Evolutionary conservation across 2,797 vertebrate species (phyloP).

Genomic region (Crocodylus rhombifer): DNA sequence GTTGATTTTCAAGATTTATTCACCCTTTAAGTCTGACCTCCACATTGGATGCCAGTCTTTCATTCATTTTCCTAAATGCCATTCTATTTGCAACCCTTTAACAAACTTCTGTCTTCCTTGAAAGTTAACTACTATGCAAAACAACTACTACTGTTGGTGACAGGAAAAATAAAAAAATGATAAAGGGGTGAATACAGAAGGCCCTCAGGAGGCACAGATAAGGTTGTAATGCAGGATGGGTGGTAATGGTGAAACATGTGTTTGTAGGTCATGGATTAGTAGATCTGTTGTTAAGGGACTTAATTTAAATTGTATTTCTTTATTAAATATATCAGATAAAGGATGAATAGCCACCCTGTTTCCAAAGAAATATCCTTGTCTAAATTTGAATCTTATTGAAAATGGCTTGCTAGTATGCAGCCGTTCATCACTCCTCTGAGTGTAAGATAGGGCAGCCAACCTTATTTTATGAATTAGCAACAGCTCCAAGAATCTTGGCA

Average conservation of each 20-base stretch:
- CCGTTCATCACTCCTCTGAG: not conserved
- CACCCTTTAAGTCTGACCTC: not conserved
- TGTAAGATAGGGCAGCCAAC: not conserved
- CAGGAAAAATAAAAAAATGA: not conserved
- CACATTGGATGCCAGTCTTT: accelerated
- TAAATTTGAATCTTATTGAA: not conserved
- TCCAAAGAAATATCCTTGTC: not conserved
- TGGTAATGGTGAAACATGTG: not conserved
- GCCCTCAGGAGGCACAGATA: accelerated
- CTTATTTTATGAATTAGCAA: not conserved
- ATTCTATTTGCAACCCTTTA: not conserved
- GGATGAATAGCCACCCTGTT: accelerated
- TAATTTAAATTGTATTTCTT: not conserved
- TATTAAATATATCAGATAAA: accelerated
- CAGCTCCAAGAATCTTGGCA: not conserved
- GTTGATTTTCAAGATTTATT: not conserved
- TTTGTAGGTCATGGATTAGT: not conserved
- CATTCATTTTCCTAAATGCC: not conserved
- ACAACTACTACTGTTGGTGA: not conserved
- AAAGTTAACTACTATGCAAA: not conserved
- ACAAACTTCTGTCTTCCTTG: not conserved
- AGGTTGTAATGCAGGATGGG: not conserved
- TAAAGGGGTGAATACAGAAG: not conserved
- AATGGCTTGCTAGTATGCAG: not conserved
- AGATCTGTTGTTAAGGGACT: too few species aligned